Evolutionary conservation across 2,797 vertebrate genomes (phyloP), one percentile per base, ranked within the genome.

Genomic region (Babyrousa celebensis): DNA sequence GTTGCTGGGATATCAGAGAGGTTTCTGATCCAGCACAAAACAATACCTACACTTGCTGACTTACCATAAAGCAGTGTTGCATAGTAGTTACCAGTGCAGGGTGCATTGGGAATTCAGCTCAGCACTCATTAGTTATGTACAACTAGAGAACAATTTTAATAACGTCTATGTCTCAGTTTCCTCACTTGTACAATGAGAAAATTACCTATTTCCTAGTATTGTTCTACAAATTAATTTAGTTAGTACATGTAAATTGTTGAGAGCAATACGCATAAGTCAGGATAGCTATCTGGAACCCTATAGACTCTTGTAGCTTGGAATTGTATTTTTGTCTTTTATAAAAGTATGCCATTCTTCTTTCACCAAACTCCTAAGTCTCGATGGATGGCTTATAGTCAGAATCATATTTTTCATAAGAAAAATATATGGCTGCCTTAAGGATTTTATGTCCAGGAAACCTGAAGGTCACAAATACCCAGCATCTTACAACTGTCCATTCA

Each of bases 391-490:
- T 93, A 52, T 85, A 48, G 27, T 68, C 32, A 60, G 23, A 92
- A 83, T 15, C 11, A 58, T 54, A 65, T 87, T 85, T 94, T 67
- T 48, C 48, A 12, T 75, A 54, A 88, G 12, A 56, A 70, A 23
- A 77, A 60, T 2, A 94, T 40, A 62, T 0, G 56, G 5, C n/a
- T 48, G 11, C 20, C 21, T 85, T 54, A 32, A 67, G 29, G 20
- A 94, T 43, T 93, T 71, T 54, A 74, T 18, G 14, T 84, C 43
- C 89, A 84, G n/a, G 27, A 92, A 95, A 60, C 62, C n/a, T 86
- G 62, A 87, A 95, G 48, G 8, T 90, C 54, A 36, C 23, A 58
- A 71, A 36, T 67, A 90, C 20, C 5, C 18, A 71, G 12, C 15
- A 5, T 16, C 25, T 75, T 36, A 68, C 16, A 58, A n/a, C 2